Percentiles rank a stretch among this genome's conserved stretches.
Conservation (phyloP, 2,888 invertebrate genomes). For the Chalcosyrphus nemorum region DNA sequence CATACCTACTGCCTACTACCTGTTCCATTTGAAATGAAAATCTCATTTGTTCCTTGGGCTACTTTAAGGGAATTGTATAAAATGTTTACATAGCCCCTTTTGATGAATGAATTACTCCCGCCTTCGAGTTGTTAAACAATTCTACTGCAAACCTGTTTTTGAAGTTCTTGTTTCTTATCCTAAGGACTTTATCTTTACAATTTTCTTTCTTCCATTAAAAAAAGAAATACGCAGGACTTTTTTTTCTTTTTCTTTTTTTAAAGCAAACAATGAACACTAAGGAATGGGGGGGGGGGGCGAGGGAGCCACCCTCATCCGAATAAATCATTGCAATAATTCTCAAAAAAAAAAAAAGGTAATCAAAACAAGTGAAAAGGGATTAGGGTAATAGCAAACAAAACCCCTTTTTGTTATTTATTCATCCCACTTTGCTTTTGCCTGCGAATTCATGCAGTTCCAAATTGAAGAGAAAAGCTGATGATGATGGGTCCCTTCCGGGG, state of each 20-base stretch:
- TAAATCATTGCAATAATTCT: constrained; percentile 29
- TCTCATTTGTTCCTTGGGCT: neutral
- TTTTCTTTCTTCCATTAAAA: neutral
- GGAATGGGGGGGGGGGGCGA: too few species aligned
- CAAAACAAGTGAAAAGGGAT: constrained; percentile 49
- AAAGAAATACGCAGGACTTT: neutral
- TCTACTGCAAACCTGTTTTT: neutral
- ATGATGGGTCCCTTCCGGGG: constrained; percentile 20
- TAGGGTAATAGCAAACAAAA: constrained; percentile 47
- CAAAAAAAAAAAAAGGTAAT: constrained; percentile 44
- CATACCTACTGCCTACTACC: too few species aligned
- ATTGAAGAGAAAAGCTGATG: neutral
- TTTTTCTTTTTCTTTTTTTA: too few species aligned
- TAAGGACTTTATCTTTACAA: neutral
- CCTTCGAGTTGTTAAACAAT: neutral
- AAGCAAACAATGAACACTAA: neutral
- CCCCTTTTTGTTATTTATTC: constrained; percentile 23
- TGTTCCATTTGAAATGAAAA: neutral
- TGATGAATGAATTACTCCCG: neutral
- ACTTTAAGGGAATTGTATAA: neutral
- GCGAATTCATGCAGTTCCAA: neutral
- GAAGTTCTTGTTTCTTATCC: neutral
- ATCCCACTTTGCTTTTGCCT: neutral
- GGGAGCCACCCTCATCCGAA: neutral
- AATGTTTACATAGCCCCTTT: neutral